Percentiles rank a stretch among this genome's conserved stretches.
phyloP scores from a whole-genome alignment of 1,140 invertebrate species.

The Calycopis cecrops region DNA sequence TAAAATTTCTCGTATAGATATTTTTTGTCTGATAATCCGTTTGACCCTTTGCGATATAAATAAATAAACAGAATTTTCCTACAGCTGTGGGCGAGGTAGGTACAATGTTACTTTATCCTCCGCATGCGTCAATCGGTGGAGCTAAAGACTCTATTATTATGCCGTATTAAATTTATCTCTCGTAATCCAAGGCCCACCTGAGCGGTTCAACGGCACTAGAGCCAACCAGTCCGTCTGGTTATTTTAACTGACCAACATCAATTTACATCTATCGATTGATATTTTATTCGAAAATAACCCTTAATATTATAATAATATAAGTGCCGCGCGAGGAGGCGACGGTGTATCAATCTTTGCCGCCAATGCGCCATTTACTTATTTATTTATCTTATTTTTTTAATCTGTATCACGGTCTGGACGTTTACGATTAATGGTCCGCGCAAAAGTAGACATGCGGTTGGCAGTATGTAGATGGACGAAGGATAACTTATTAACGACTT shows the following conservation, averaged over 20 bases:
- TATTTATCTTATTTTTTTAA: slow-evolving; percentile 58
- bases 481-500: slow-evolving; percentile 30
- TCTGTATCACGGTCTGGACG: slow-evolving; percentile 49
- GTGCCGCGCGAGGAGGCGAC: slow-evolving; percentile 20
- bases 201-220: slow-evolving; percentile 67
- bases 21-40: too few relatives aligned
- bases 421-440: slow-evolving; percentile 51
- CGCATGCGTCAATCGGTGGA: slow-evolving; percentile 14
- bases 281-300: slow-evolving; percentile 43
- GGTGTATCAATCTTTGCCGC: slow-evolving; percentile 35
- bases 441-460: slow-evolving; percentile 33
- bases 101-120: neutral
- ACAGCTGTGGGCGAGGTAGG: too few relatives aligned
- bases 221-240: slow-evolving; percentile 62
- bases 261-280: slow-evolving; percentile 51
- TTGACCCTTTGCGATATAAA: too few relatives aligned
- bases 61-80: too few relatives aligned
- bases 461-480: slow-evolving; percentile 1
- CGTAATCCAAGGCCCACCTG: slow-evolving; percentile 67
- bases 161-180: slow-evolving; percentile 65
- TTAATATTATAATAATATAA: slow-evolving; percentile 35
- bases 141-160: slow-evolving; percentile 56
- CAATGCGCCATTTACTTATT: slow-evolving; percentile 55
- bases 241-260: slow-evolving; percentile 49
- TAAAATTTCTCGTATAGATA: too few relatives aligned